Evolutionary conservation across 1,140 invertebrate species (phyloP).

Genomic region (Adelges cooleyi): DNA sequence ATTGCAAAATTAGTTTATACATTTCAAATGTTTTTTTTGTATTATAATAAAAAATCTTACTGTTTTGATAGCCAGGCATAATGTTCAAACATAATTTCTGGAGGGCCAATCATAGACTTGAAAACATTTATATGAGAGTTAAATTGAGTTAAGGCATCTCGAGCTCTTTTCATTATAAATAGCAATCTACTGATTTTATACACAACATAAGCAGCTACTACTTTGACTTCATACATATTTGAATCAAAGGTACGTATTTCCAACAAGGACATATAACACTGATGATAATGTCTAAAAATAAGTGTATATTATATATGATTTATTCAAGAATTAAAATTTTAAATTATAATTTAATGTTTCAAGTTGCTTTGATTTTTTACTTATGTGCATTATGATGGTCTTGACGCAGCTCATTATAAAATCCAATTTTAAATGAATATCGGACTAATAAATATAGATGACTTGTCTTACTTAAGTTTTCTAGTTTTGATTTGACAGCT

Average conservation of each 20-base stretch:
- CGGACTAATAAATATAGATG: conserved; percentile 87
- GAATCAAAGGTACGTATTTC: conserved; percentile 79
- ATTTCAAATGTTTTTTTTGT: neutral
- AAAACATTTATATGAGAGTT: conserved; percentile 82
- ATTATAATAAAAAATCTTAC: conserved; percentile 43
- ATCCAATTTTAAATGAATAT: conserved; percentile 96
- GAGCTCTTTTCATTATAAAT: conserved; percentile 74
- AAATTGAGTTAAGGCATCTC: conserved; percentile 90
- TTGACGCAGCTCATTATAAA: conserved; percentile 85
- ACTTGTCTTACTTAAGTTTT: conserved; percentile 81
- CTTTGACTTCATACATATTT: conserved; percentile 87
- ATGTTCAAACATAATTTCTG: conserved; percentile 85
- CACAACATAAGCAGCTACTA: conserved; percentile 87
- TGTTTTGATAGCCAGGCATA: conserved; percentile 94
- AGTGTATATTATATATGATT: conserved; percentile 20
- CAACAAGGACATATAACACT: conserved; percentile 78
- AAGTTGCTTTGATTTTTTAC: conserved; percentile 42
- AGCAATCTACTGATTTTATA: conserved; percentile 87
- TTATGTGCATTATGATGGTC: conserved; percentile 80
- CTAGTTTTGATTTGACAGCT: conserved; percentile 73
- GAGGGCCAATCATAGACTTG: conserved; percentile 59
- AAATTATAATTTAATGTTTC: neutral
- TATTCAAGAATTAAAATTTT: neutral
- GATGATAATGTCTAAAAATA: conserved; percentile 68
- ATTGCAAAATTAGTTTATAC: no score